Conservation (phyloP, 2,888 invertebrate species). For the Amphipyra tragopoginis region DNA sequence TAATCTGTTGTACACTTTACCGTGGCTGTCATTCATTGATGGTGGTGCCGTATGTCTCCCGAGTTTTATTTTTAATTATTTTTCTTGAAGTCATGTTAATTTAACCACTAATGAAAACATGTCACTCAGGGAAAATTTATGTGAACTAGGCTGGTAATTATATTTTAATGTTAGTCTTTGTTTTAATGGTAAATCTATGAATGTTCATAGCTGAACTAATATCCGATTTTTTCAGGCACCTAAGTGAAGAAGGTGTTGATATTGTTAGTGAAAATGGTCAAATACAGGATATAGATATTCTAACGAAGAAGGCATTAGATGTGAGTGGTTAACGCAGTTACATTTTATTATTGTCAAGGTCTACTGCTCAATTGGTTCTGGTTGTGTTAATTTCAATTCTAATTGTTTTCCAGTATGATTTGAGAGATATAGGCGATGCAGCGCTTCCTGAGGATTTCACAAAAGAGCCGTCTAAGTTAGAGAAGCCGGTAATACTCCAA, state of each 20-base stretch:
- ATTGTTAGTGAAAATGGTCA: conserved; percentile 91
- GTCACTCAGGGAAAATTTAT: conserved; percentile 91
- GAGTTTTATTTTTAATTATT: conserved; percentile 77
- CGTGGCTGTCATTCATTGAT: conserved; percentile 63
- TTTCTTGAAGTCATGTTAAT: conserved; percentile 79
- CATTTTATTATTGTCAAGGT: conserved; percentile 45
- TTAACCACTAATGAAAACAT: conserved; percentile 83
- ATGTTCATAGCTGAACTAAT: conserved; percentile 44
- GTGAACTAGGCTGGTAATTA: conserved; percentile 92
- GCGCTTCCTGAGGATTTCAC: conserved; percentile 92
- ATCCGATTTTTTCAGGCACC: conserved; percentile 90
- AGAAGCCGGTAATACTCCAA: conserved; percentile 94
- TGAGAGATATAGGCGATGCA: conserved; percentile 94
- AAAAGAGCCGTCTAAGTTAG: conserved; percentile 88
- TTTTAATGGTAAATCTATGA: conserved; percentile 31
- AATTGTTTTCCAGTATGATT: conserved; percentile 91
- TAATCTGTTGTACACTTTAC: conserved; percentile 50
- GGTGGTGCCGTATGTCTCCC: conserved; percentile 77
- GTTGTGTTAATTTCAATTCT: conserved; percentile 50
- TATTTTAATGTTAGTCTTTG: conserved; percentile 44
- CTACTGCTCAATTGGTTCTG: conserved; percentile 44
- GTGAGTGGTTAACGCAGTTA: conserved; percentile 86
- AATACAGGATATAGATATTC: conserved; percentile 91
- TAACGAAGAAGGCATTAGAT: conserved; percentile 92
- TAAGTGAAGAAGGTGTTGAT: conserved; percentile 93